Percentiles rank a stretch among this genome's conserved stretches.
phyloP scores from a whole-genome alignment of 1,140 invertebrate genomes.

The Ceratosolen fusciceps region DNA sequence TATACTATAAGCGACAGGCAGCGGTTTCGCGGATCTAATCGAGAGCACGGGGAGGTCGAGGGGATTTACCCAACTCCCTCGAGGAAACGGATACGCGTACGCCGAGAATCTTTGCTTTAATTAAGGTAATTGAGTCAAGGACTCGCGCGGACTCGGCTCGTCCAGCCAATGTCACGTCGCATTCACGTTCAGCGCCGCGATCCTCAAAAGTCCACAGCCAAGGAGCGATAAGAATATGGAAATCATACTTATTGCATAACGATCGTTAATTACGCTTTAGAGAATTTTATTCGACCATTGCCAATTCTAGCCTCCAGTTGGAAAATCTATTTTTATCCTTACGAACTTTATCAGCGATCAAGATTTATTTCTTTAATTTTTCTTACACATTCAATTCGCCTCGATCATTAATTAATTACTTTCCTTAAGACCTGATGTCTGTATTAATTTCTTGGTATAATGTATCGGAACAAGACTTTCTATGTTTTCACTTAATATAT shows the following conservation, averaged over 20 bases:
- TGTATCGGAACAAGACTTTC: too few species aligned
- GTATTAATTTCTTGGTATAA: too few species aligned
- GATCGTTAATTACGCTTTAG: neutral
- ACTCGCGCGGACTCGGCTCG: slow-evolving; percentile 28
- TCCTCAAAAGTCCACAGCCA: neutral
- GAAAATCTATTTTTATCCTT: too few species aligned
- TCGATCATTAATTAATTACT: too few species aligned
- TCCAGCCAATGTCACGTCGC: slow-evolving; percentile 13
- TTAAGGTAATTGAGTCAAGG: slow-evolving; percentile 67
- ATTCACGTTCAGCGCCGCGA: neutral
- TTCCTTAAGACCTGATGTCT: too few species aligned
- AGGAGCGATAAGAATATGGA: neutral
- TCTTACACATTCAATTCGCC: too few species aligned
- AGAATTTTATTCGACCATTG: too few species aligned
- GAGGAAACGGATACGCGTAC: slow-evolving; percentile 25
- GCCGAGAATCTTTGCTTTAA: slow-evolving; percentile 53
- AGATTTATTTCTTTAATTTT: too few species aligned
- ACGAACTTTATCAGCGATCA: too few species aligned
- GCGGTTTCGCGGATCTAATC: neutral
- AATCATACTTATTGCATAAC: neutral
- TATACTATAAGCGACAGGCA: too few species aligned
- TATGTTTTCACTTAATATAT: too few species aligned
- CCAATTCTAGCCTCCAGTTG: too few species aligned
- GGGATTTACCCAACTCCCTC: neutral
- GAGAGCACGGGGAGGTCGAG: neutral